Evolutionary conservation across 2,113 vertebrate species (phyloP).

Genomic region (Cheirogaleus medius): DNA sequence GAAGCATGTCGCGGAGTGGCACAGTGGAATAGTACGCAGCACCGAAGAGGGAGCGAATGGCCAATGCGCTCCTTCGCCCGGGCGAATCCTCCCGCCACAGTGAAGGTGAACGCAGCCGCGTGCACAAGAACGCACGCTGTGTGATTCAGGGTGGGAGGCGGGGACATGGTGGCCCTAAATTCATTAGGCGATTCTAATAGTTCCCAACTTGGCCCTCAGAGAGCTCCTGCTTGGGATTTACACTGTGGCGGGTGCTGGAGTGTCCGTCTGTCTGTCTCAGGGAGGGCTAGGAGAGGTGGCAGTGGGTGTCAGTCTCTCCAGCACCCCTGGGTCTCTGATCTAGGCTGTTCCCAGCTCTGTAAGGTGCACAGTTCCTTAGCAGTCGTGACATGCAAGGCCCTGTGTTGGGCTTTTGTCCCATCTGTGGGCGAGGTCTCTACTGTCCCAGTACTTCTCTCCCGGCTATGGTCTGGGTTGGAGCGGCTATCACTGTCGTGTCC

Average conservation of each 20-base stretch:
- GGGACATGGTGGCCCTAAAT: not conserved
- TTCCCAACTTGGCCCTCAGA: not conserved
- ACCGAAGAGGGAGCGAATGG: not conserved
- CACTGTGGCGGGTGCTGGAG: not conserved
- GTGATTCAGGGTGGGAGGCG: not conserved
- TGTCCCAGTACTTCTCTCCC: not conserved
- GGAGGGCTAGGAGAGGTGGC: not conserved
- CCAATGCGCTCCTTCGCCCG: fast-evolving
- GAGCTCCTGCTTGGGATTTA: not conserved
- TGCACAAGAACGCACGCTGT: fast-evolving
- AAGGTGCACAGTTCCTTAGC: not conserved
- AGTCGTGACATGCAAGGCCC: not conserved
- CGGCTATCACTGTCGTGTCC: not conserved
- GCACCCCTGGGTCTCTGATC: not conserved
- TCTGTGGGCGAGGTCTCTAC: not conserved
- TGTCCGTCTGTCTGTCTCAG: not conserved
- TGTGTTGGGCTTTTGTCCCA: not conserved
- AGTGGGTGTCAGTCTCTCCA: not conserved
- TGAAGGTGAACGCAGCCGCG: fast-evolving
- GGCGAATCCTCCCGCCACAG: fast-evolving
- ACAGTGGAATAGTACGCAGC: not conserved
- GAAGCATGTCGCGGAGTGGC: fast-evolving
- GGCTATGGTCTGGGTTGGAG: not conserved
- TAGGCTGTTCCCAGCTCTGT: not conserved
- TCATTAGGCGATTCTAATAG: not conserved